A percentile compares a stretch with the other conserved stretches of the same genome.
Evolutionary conservation across 2,113 vertebrate species (phyloP).

Genomic region (Opisthocomus hoazin): DNA sequence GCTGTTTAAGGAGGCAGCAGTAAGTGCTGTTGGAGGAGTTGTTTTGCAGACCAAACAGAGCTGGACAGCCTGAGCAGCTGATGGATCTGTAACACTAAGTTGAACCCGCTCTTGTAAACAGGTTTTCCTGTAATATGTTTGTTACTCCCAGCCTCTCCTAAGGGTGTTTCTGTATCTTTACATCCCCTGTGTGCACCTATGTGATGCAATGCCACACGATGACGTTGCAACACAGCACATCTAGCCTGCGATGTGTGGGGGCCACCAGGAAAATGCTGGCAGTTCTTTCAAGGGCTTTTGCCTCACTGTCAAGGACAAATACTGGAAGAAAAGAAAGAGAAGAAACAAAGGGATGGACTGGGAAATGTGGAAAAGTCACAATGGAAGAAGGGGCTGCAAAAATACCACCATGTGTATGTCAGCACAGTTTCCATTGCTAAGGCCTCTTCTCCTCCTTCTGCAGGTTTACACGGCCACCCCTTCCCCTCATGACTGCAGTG

Average conservation of each 20-base stretch:
- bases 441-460: background rate
- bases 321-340: background rate
- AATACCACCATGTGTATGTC: background rate
- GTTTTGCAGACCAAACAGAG: background rate
- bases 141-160: background rate
- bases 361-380: background rate
- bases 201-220: background rate
- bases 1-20: background rate
- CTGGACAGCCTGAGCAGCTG: background rate
- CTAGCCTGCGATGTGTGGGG: background rate
- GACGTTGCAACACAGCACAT: background rate
- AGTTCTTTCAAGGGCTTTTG: background rate
- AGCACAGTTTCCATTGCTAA: background rate
- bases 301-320: background rate
- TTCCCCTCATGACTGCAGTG: background rate
- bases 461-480: background rate
- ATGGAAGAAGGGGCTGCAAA: background rate
- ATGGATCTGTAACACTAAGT: background rate
- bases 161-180: background rate
- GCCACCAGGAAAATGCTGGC: rapidly evolving
- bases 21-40: background rate
- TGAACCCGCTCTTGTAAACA: background rate
- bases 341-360: background rate
- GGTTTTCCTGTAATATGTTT: background rate
- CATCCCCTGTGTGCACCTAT: background rate